Conservation (phyloP, 2,888 invertebrate genomes). For the Drosophila merina region DNA sequence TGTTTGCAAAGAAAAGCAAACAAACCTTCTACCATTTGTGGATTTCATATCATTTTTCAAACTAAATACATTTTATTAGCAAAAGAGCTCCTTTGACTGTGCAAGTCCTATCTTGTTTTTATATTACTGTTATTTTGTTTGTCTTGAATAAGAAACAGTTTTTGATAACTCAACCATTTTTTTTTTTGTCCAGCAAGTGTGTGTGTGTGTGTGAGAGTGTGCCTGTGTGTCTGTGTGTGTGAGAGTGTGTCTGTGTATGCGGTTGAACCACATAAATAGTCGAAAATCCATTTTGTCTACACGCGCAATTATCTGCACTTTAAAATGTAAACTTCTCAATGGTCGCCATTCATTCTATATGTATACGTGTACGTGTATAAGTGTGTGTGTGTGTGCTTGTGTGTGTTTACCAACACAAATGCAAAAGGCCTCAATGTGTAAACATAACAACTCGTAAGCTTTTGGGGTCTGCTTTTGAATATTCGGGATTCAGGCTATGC, state of each 20-base stretch:
- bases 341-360: conserved; percentile 29
- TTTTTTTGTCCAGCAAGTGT: too few relatives aligned
- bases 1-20: too few relatives aligned
- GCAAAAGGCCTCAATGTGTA: conserved; percentile 48
- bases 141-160: too few relatives aligned
- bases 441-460: conserved; percentile 57
- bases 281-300: conserved; percentile 70
- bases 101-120: too few relatives aligned
- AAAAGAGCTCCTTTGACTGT: too few relatives aligned
- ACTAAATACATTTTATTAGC: too few relatives aligned
- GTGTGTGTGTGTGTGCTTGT: conserved; percentile 28
- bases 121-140: too few relatives aligned
- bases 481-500: background rate
- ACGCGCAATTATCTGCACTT: conserved; percentile 75
- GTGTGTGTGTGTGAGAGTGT: too few relatives aligned
- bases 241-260: background rate
- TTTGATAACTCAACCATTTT: too few relatives aligned
- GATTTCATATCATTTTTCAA: too few relatives aligned
- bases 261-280: conserved; percentile 60
- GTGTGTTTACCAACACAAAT: conserved; percentile 41
- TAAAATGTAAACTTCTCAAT: conserved; percentile 62
- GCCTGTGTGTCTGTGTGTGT: background rate
- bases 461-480: conserved; percentile 27
- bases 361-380: background rate
- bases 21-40: too few relatives aligned